These are phyloP conservation scores for Spatulosminthurus flaviceps DNA, from an alignment of 2,888 invertebrate species.

Conservation along the genomic window DNA sequence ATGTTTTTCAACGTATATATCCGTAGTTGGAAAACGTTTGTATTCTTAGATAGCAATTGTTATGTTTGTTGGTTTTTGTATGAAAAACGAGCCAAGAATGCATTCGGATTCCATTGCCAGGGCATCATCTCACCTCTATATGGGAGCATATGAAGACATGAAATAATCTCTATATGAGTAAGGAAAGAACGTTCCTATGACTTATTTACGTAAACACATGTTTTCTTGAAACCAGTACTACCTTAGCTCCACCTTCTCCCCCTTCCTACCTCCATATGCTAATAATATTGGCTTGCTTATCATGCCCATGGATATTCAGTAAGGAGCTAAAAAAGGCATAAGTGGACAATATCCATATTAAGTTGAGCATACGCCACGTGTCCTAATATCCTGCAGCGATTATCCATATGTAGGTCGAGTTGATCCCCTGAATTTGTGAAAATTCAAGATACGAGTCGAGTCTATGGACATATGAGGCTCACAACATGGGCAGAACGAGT, in stretches of 20 bases:
- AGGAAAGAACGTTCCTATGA: too few relatives aligned
- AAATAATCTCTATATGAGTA: too few relatives aligned
- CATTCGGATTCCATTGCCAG: too few relatives aligned
- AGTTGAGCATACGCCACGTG: slow-evolving; percentile 32
- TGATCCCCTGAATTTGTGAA: slow-evolving; percentile 1
- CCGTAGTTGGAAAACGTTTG: too few relatives aligned
- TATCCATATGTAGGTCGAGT: slow-evolving; percentile 30
- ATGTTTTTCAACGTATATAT: too few relatives aligned
- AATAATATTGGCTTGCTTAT: not conserved
- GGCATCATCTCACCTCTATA: too few relatives aligned
- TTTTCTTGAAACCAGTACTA: not conserved
- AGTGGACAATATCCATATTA: not conserved
- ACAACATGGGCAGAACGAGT: not conserved
- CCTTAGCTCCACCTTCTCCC: not conserved
- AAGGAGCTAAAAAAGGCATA: not conserved
- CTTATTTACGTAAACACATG: too few relatives aligned
- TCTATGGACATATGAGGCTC: not conserved
- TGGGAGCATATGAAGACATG: too few relatives aligned
- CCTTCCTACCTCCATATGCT: slow-evolving; percentile 1
- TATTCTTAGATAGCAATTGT: too few relatives aligned
- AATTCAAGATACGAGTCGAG: not conserved
- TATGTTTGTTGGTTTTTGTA: too few relatives aligned
- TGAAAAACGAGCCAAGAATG: too few relatives aligned
- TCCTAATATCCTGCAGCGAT: slow-evolving; percentile 15
- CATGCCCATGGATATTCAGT: not conserved